phyloP scores from a whole-genome alignment of 2,888 invertebrate species.

The Rambutsinella grinnellia region DNA sequence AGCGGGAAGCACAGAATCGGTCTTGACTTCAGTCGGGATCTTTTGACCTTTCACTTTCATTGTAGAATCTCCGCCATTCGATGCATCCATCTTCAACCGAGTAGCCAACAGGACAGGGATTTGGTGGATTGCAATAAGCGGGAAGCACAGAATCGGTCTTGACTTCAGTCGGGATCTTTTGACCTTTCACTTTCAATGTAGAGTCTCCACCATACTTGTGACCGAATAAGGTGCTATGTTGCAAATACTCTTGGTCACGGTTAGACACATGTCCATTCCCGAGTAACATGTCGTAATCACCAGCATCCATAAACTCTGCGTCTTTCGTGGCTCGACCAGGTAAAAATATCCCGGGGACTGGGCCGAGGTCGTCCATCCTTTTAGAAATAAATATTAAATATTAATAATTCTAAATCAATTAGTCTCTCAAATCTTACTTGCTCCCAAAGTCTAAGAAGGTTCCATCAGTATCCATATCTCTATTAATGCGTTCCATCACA shows the following conservation, averaged over 20 bases:
- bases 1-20: conserved; percentile 92
- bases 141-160: conserved; percentile 94
- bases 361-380: conserved; percentile 57
- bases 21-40: conserved; percentile 83
- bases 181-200: conserved; percentile 45
- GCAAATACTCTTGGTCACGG: conserved; percentile 88
- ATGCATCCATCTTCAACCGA: no score
- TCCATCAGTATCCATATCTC: conserved; percentile 59
- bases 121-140: conserved; percentile 97
- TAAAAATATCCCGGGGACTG: conserved; percentile 52
- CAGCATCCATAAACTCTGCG: conserved; percentile 66
- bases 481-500: conserved; percentile 63
- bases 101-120: conserved; percentile 82
- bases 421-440: conserved; percentile 45
- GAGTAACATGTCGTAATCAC: conserved; percentile 81
- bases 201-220: conserved; percentile 68
- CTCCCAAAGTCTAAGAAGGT: conserved; percentile 59
- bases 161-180: conserved; percentile 79
- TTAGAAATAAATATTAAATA: not conserved
- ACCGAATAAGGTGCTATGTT: conserved; percentile 83
- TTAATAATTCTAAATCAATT: not conserved
- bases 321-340: conserved; percentile 63
- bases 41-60: conserved; percentile 69
- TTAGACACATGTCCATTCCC: conserved; percentile 82
- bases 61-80: no score